Conservation (phyloP, 1,140 invertebrate genomes). For the Brachionus paranguensis region DNA sequence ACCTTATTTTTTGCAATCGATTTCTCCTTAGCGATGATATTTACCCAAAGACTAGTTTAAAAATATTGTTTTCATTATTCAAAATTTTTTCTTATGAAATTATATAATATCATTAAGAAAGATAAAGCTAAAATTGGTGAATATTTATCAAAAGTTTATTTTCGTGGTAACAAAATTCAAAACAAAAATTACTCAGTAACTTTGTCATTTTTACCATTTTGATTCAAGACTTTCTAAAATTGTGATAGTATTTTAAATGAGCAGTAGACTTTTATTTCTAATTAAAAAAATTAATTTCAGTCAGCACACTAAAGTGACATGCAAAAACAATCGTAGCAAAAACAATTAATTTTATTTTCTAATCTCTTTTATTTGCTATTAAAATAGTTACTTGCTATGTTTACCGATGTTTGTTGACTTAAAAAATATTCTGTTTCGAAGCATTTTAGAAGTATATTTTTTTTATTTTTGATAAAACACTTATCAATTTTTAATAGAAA, state of each 20-base stretch:
- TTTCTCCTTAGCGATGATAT: background rate
- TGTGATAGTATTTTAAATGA: background rate
- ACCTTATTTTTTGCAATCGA: background rate
- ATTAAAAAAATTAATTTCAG: background rate
- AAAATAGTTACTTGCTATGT: conserved; percentile 1
- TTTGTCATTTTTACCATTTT: background rate
- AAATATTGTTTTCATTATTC: too few species aligned
- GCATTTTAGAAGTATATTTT: background rate
- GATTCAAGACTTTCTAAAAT: background rate
- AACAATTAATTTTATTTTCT: background rate
- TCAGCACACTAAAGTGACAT: background rate
- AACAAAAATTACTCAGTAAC: background rate
- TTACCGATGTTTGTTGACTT: conserved; percentile 4
- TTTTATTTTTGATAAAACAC: background rate
- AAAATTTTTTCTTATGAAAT: background rate
- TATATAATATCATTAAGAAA: background rate
- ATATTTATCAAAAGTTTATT: background rate
- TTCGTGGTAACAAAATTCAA: background rate
- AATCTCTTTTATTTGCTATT: conserved; percentile 9
- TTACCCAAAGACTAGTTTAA: background rate
- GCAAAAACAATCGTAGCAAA: background rate
- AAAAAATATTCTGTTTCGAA: background rate
- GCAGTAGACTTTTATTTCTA: background rate
- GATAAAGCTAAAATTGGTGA: background rate
- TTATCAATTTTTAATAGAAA: background rate